Conservation (phyloP, 2,888 invertebrate species). For the Drosophila melanocephala region DNA sequence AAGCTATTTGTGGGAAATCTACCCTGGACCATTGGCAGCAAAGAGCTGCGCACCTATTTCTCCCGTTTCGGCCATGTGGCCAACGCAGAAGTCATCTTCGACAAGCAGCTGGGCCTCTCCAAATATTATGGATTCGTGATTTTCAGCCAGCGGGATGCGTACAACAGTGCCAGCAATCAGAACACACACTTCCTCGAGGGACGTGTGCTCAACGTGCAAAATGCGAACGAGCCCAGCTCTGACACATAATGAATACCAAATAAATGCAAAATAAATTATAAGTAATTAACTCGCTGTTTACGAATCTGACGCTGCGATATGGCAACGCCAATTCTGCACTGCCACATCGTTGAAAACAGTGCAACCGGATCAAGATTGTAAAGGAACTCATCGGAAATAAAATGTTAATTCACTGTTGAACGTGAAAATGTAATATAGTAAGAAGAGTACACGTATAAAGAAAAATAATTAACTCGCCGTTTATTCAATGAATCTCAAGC, state of each 20-base stretch:
- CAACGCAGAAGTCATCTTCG: conserved; percentile 89
- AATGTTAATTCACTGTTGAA: background rate
- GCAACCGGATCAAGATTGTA: background rate
- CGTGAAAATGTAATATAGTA: background rate
- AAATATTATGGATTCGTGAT: conserved; percentile 91
- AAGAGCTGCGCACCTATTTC: conserved; percentile 91
- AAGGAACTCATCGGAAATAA: background rate
- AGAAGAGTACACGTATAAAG: no score
- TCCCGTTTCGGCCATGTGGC: conserved; percentile 91
- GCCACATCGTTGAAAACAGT: background rate
- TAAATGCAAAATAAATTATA: background rate
- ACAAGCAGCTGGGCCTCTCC: conserved; percentile 91
- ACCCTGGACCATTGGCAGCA: conserved; percentile 92
- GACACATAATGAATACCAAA: background rate
- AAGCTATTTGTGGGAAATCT: conserved; percentile 91
- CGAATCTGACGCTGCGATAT: background rate
- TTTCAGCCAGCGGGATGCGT: conserved; percentile 88
- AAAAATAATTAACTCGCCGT: no score
- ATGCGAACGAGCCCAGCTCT: conserved; percentile 82
- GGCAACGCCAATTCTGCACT: background rate
- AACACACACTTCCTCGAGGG: conserved; percentile 90
- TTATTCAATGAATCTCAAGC: background rate
- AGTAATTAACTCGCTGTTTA: background rate
- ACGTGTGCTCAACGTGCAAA: conserved; percentile 88
- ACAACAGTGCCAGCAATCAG: conserved; percentile 88